A percentile compares a stretch with the other conserved stretches of the same genome.
phyloP scores from a whole-genome alignment of 2,888 invertebrate genomes.

The Caenorhabditis auriculariae region DNA sequence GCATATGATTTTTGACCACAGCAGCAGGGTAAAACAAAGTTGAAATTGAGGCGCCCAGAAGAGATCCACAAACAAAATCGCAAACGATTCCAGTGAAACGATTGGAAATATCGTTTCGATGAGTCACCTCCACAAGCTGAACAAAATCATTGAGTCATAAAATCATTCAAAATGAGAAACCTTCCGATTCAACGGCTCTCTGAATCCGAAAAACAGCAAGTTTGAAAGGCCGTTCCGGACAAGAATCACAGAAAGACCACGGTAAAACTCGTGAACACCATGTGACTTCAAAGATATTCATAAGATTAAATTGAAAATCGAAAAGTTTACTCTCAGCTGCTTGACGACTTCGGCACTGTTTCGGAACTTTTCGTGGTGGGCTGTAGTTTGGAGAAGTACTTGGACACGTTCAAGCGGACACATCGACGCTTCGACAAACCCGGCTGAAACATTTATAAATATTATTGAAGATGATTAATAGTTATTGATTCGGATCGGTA shows the following conservation, averaged over 20 bases:
- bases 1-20: constrained; percentile 93
- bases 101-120: constrained; percentile 5
- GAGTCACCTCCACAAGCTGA: neutral
- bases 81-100: constrained; percentile 47
- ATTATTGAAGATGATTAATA: neutral
- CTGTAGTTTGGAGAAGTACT: constrained; percentile 79
- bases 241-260: constrained; percentile 85
- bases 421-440: constrained; percentile 77
- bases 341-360: constrained; percentile 60
- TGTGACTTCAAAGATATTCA: constrained; percentile 15
- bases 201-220: constrained; percentile 85
- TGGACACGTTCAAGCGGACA: constrained; percentile 95
- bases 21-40: constrained; percentile 93
- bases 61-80: constrained; percentile 73
- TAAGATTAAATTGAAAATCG: neutral
- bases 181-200: constrained; percentile 75
- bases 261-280: constrained; percentile 64
- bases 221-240: constrained; percentile 90
- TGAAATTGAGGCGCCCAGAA: constrained; percentile 88
- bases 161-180: constrained; percentile 2
- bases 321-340: constrained; percentile 68
- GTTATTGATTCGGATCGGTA: too few species aligned
- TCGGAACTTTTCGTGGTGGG: constrained; percentile 75
- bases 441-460: constrained; percentile 64
- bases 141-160: neutral